Base-by-base conservation (phyloP, 2,113 vertebrate genomes). In the Platysternon megacephalum region DNA sequence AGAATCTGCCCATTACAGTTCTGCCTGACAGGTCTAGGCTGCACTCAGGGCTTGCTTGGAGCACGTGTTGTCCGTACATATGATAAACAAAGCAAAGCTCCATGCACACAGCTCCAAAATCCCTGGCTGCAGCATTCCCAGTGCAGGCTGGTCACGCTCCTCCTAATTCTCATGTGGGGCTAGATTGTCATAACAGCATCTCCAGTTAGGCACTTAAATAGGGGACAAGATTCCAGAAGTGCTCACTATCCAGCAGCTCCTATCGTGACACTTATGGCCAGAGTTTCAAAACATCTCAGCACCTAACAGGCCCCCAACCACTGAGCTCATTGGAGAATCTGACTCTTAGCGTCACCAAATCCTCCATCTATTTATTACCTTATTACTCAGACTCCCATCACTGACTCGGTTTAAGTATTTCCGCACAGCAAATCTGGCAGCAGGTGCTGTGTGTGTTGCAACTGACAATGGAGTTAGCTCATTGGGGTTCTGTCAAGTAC, bases 401-500 rank as follows among this genome's bases (percentile, higher is more conserved):
- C 84, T 74, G 2, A 0, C 53, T 44, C 16, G n/a, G 56, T 51
- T 5, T 8, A 2, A 1, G 0, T 28, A 80, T 91, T 24, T 86
- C 78, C 24, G 79, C 4, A 1, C 3, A 87, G 48, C 0, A 0
- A 35, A 39, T 9, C 49, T 92, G 84, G 0, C 10, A 88, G 86
- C 3, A 72, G 85, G 85, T 48, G 53, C 68, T 39, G 58, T 13
- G 86, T 1, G 1, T 21, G 84, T 88, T 72, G 5, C 93, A 92
- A 86, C 88, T 94, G 95, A 85, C 88, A 58, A 6, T 80, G 90
- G 93, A 86, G 21, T 91, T 94, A 91, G 81, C 87, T 86, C 85
- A 46, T 46, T 35, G 83, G 55, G 48, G 51, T 22, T 72, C 93
- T 80, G 82, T 2, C 35, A 1, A 0, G 2, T 0, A 5, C 1